These are phyloP conservation scores for Abramis brama DNA, from an alignment of 2,113 vertebrate genomes.

Conservation along the genomic window DNA sequence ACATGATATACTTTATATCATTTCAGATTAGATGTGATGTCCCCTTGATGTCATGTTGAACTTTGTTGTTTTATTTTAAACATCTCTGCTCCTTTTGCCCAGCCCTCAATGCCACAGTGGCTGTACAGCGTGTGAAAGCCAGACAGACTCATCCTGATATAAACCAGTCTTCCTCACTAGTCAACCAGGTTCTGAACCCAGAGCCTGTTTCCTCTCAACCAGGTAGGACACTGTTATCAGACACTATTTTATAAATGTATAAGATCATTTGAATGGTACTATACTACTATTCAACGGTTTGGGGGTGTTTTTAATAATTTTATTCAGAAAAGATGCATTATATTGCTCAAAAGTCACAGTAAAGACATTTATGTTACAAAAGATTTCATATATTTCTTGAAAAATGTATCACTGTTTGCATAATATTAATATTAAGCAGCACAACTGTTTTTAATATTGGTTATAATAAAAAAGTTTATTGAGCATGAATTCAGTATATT, in stretches of 20 bases:
- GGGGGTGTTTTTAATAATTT: no score
- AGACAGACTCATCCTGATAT: slow-evolving; percentile 63
- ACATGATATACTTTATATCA: not conserved
- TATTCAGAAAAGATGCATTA: no score
- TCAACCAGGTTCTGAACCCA: slow-evolving; percentile 82
- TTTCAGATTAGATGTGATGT: not conserved
- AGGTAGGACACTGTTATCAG: slow-evolving; percentile 58
- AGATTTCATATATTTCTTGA: no score
- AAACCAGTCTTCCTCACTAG: slow-evolving; percentile 60
- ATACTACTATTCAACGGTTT: no score
- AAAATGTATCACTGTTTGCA: no score
- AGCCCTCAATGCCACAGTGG: slow-evolving; percentile 85
- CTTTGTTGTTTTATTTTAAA: not conserved
- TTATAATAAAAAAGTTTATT: no score
- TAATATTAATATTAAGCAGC: no score
- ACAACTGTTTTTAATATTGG: no score
- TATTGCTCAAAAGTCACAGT: no score
- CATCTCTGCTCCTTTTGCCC: slow-evolving; percentile 7
- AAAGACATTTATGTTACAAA: no score
- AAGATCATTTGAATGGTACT: no score
- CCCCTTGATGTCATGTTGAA: not conserved
- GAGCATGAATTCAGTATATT: no score
- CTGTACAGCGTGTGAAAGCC: slow-evolving; percentile 76
- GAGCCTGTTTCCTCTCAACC: slow-evolving; percentile 70
- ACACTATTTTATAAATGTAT: not conserved